These are phyloP conservation scores for Onychomys leucogaster DNA, from an alignment of 2,797 vertebrate genomes.

Conservation along the genomic window DNA sequence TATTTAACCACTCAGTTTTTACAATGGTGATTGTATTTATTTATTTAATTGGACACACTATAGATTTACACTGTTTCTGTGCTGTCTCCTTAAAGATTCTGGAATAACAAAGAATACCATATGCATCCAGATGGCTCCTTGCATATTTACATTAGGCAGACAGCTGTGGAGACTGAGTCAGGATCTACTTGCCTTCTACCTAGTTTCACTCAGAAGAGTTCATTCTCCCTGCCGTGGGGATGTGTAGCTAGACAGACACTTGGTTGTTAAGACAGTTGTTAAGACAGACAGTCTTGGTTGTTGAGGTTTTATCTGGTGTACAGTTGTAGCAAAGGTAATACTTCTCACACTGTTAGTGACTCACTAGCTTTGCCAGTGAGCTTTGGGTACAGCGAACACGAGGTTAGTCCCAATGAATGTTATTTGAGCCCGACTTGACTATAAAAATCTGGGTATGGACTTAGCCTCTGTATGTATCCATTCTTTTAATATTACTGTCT, in stretches of 20 bases:
- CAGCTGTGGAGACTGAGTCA: neutral
- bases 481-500: too few relatives aligned
- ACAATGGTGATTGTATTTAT: neutral
- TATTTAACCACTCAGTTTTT: neutral
- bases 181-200: neutral
- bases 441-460: too few relatives aligned
- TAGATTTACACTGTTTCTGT: neutral
- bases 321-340: neutral
- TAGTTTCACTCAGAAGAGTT: neutral
- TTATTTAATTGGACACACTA: neutral
- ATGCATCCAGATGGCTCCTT: neutral
- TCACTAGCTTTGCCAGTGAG: neutral
- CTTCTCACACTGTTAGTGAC: too few relatives aligned
- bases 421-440: neutral
- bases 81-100: neutral
- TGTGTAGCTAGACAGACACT: neutral
- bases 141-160: rapidly evolving
- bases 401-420: neutral
- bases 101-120: neutral
- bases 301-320: neutral
- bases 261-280: neutral
- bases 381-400: neutral
- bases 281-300: neutral
- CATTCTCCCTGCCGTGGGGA: too few relatives aligned
- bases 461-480: too few relatives aligned